Conservation (phyloP, 2,797 vertebrate species). For the Rhodeus uyekii region DNA sequence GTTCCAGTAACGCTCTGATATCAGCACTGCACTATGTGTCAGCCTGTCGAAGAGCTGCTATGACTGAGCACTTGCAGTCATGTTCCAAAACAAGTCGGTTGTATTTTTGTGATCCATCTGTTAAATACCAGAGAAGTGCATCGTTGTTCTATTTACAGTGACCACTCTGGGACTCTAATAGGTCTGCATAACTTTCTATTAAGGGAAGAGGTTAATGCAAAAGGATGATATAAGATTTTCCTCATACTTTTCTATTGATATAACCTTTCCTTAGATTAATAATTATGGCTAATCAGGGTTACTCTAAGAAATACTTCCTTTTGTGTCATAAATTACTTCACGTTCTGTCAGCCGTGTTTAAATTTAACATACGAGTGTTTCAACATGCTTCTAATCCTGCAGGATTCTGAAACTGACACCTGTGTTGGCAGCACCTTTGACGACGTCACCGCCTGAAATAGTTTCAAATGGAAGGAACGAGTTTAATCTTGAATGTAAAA, state of each 20-base stretch:
- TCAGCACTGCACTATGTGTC: constrained; percentile 42
- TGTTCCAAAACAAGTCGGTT: constrained; percentile 69
- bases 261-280: background rate
- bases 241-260: background rate
- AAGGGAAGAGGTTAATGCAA: constrained; percentile 14
- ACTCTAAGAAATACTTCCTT: background rate
- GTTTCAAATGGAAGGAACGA: background rate
- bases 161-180: constrained; percentile 21
- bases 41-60: constrained; percentile 43
- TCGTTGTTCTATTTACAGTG: constrained; percentile 73
- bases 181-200: constrained; percentile 34
- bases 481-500: too few species aligned
- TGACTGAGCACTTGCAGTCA: constrained; percentile 62
- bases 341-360: background rate
- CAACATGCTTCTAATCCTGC: background rate
- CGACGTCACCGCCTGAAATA: constrained; percentile 13
- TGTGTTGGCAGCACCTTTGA: background rate
- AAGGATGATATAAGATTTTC: constrained; percentile 2
- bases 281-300: background rate
- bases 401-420: constrained; percentile 20
- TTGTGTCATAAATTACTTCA: background rate
- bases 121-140: constrained; percentile 64
- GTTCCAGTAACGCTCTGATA: constrained; percentile 70
- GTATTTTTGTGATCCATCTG: constrained; percentile 63
- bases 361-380: background rate